Conservation (phyloP, 2,888 invertebrate species). For the Vanessa cardui region DNA sequence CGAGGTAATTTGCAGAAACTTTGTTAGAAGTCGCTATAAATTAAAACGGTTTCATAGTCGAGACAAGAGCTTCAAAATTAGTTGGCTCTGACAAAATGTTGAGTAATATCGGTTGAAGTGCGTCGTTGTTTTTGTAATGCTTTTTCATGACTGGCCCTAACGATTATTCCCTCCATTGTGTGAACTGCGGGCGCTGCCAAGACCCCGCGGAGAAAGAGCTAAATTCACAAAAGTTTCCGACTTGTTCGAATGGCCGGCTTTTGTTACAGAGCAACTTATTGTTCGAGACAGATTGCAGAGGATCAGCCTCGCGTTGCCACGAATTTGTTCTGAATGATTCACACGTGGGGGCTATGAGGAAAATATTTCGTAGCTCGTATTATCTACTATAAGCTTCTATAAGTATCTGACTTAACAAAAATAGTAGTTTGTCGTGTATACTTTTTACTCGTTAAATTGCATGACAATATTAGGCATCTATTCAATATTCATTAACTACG, state of each 20-base stretch:
- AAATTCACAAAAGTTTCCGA: constrained; percentile 82
- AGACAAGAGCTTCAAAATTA: constrained; percentile 53
- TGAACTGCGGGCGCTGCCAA: constrained; percentile 72
- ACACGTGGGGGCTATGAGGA: constrained; percentile 45
- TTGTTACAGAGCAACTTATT: constrained; percentile 81
- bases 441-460: not conserved
- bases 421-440: not conserved
- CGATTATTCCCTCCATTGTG: constrained; percentile 80
- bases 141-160: constrained; percentile 79
- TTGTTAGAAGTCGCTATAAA: constrained; percentile 21
- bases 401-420: constrained; percentile 16
- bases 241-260: constrained; percentile 82
- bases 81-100: constrained; percentile 71
- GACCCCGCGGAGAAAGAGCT: constrained; percentile 76
- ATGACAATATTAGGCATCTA: not conserved
- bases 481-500: no score
- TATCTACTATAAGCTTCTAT: constrained; percentile 21
- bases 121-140: constrained; percentile 79
- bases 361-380: constrained; percentile 19
- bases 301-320: constrained; percentile 68
- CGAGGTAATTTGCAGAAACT: constrained; percentile 25
- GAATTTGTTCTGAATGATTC: constrained; percentile 57
- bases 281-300: constrained; percentile 81
- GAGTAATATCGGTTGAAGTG: constrained; percentile 71
- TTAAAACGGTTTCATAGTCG: constrained; percentile 29